These are phyloP conservation scores for Acrossocheilus fasciatus DNA, from an alignment of 2,797 vertebrate genomes.

Conservation along the genomic window DNA sequence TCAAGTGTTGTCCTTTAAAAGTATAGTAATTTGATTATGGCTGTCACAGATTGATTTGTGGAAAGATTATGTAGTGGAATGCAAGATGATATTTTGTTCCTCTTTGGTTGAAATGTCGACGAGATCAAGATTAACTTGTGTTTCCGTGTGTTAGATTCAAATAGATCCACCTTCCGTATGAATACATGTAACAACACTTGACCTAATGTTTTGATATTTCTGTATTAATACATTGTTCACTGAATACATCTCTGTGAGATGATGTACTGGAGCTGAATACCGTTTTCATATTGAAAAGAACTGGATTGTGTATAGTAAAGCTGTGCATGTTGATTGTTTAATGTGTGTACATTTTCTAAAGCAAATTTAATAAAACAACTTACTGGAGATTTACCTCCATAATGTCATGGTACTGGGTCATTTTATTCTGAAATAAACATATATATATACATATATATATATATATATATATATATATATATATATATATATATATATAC, in stretches of 20 bases:
- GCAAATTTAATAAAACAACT: conserved; percentile 78
- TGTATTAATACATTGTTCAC: conserved; percentile 56
- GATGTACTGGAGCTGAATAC: conserved; percentile 56
- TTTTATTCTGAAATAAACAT: not conserved
- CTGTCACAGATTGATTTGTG: conserved; percentile 20
- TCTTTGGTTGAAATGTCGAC: conserved; percentile 25
- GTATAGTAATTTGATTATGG: conserved; percentile 15
- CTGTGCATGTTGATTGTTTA: conserved; percentile 85
- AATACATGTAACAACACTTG: conserved; percentile 51
- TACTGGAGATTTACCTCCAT: conserved; percentile 56
- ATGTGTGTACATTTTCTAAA: conserved; percentile 82
- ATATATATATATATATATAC: too few relatives aligned
- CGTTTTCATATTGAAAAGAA: conserved; percentile 98
- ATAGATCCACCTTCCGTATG: conserved; percentile 35
- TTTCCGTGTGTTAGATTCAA: conserved; percentile 47
- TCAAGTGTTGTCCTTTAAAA: conserved; percentile 48
- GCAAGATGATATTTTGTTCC: conserved; percentile 4
- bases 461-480: too few relatives aligned
- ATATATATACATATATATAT: too few relatives aligned
- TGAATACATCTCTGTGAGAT: conserved; percentile 64
- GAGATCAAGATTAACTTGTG: conserved; percentile 45
- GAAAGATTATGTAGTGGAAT: conserved; percentile 28
- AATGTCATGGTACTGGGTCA: not conserved
- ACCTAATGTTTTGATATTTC: conserved; percentile 58
- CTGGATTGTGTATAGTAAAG: conserved; percentile 83